phyloP scores from a whole-genome alignment of 1,140 invertebrate genomes.

The Drosophila kohkoa region DNA sequence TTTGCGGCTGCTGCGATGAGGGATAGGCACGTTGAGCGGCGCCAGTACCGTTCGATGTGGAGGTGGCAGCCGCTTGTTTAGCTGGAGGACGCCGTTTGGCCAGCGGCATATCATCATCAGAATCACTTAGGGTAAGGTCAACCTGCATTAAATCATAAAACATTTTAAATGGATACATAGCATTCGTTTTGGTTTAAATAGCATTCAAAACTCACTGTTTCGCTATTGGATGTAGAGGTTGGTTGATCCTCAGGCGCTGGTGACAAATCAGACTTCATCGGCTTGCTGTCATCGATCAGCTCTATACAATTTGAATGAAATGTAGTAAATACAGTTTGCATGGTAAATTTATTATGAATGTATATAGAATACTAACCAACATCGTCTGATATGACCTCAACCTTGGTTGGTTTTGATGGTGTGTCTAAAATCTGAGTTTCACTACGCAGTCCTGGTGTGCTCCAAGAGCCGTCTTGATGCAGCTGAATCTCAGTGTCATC shows the following conservation, averaged over 20 bases:
- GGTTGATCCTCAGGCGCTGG: constrained; percentile 74
- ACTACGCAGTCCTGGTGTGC: constrained; percentile 88
- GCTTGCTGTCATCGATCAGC: constrained; percentile 79
- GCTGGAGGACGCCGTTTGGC: constrained; percentile 80
- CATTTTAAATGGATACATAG: not conserved
- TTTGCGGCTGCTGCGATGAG: constrained; percentile 68
- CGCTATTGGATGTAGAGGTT: constrained; percentile 82
- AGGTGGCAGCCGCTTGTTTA: constrained; percentile 62
- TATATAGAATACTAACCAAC: constrained; percentile 67
- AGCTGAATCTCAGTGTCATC: constrained; percentile 95
- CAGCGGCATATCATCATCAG: constrained; percentile 85
- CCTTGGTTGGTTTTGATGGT: constrained; percentile 82
- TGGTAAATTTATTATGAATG: not conserved
- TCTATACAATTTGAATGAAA: constrained; percentile 40
- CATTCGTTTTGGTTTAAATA: not conserved
- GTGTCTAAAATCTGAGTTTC: constrained; percentile 86
- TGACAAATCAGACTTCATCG: constrained; percentile 65
- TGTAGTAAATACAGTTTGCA: not conserved
- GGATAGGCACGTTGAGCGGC: constrained; percentile 71
- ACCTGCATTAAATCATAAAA: constrained; percentile 61
- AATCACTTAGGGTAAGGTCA: constrained; percentile 85
- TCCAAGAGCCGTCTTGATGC: constrained; percentile 96
- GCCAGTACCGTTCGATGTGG: constrained; percentile 78
- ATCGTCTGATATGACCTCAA: constrained; percentile 87
- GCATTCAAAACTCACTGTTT: constrained; percentile 69